Evolutionary conservation across 2,113 vertebrate species (phyloP).

Genomic region (Colistium nudipinnis): DNA sequence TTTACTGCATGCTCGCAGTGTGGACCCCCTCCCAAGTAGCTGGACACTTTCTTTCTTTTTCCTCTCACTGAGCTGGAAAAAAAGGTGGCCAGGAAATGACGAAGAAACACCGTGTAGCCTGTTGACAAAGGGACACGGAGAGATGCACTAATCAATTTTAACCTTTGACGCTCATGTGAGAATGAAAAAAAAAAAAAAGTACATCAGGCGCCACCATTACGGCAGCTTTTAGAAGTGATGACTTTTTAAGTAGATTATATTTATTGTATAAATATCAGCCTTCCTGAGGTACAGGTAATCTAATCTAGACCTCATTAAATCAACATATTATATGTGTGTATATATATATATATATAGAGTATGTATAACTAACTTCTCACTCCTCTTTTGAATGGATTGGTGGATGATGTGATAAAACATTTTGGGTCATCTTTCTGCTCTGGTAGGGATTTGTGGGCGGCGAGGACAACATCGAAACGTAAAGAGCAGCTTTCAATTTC

Average conservation of each 20-base stretch:
- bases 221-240: slow-evolving; percentile 22
- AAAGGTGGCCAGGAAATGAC: background rate
- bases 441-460: too few relatives aligned
- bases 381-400: background rate
- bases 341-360: background rate
- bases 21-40: slow-evolving; percentile 17
- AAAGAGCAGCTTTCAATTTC: too few relatives aligned
- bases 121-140: slow-evolving; percentile 1
- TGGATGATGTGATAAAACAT: slow-evolving; percentile 11
- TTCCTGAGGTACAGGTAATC: slow-evolving; percentile 1
- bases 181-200: background rate
- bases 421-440: slow-evolving; percentile 1
- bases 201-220: background rate
- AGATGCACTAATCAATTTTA: background rate
- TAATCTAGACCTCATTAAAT: slow-evolving; percentile 15
- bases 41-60: background rate
- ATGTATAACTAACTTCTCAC: slow-evolving; percentile 8
- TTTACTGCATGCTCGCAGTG: slow-evolving; percentile 40
- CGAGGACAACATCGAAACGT: too few relatives aligned
- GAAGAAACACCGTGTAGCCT: background rate
- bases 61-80: slow-evolving; percentile 16
- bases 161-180: background rate
- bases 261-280: slow-evolving; percentile 20
- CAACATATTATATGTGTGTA: background rate
- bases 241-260: slow-evolving; percentile 24